Evolutionary conservation across 2,113 vertebrate species (phyloP).

Genomic region (Pantherophis guttatus): DNA sequence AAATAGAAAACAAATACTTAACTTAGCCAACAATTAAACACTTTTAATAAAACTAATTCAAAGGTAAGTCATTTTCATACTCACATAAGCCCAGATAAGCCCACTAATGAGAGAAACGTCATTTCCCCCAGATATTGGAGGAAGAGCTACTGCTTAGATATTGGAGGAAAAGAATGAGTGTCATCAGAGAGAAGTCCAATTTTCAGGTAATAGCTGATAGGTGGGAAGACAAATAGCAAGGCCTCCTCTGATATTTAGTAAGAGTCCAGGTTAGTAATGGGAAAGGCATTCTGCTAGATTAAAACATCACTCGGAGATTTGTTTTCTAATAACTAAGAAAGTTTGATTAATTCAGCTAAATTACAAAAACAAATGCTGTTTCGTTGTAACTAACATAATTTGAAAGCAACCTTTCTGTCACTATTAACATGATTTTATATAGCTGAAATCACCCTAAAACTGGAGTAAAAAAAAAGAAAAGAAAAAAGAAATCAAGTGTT

Average conservation of each 20-base stretch:
- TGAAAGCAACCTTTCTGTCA: neutral
- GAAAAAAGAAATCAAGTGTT: neutral
- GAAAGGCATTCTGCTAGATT: neutral
- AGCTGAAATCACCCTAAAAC: neutral
- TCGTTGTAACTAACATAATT: neutral
- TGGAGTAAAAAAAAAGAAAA: neutral
- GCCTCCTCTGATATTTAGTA: neutral
- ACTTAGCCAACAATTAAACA: neutral
- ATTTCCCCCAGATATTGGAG: neutral
- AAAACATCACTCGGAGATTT: neutral
- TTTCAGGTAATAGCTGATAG: neutral
- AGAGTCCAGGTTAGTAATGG: neutral
- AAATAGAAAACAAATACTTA: neutral
- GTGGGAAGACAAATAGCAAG: neutral
- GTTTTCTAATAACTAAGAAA: neutral
- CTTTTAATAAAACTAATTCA: neutral
- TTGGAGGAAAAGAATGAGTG: neutral
- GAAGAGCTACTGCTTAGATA: neutral
- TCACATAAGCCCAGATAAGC: neutral
- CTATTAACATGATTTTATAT: neutral
- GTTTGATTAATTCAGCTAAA: neutral
- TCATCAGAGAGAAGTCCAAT: neutral
- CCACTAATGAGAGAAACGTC: neutral
- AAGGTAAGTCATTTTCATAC: neutral
- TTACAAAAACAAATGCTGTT: neutral